phyloP scores from a whole-genome alignment of 2,113 vertebrate genomes.

The Butorides virescens region DNA sequence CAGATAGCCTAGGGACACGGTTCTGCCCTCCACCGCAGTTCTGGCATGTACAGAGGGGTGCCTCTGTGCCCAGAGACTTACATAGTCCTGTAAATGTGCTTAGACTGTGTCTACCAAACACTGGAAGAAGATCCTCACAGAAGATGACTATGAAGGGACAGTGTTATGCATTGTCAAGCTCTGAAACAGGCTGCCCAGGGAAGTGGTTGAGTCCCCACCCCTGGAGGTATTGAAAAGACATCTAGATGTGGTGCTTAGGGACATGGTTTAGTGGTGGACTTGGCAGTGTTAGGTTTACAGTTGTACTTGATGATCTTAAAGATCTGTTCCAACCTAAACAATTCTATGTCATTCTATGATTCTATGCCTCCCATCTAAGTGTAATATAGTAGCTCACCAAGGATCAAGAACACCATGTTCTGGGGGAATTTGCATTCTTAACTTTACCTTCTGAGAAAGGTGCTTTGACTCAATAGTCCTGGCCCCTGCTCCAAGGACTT shows the following conservation, averaged over 20 bases:
- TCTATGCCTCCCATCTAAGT: neutral
- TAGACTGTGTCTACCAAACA: neutral
- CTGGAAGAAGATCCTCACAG: neutral
- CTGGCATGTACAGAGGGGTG: neutral
- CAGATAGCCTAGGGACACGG: neutral
- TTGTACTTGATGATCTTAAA: no score
- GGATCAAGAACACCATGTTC: neutral
- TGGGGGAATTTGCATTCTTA: neutral
- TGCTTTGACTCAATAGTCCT: neutral
- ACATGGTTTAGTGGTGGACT: no score
- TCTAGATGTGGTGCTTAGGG: no score
- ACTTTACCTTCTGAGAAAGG: neutral
- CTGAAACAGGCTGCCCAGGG: no score
- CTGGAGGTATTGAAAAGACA: no score
- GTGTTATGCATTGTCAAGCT: neutral
- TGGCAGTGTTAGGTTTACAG: no score
- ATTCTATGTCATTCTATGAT: no score
- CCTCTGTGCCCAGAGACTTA: neutral
- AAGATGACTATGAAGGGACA: neutral
- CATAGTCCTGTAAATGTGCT: accelerated
- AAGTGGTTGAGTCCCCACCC: no score
- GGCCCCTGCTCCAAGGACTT: neutral
- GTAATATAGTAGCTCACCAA: neutral
- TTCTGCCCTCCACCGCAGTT: neutral
- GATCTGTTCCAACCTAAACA: no score